Evolutionary conservation across 1,140 invertebrate genomes (phyloP), one percentile per base, ranked within the genome.

Genomic region (Caenorhabditis briggsae): DNA sequence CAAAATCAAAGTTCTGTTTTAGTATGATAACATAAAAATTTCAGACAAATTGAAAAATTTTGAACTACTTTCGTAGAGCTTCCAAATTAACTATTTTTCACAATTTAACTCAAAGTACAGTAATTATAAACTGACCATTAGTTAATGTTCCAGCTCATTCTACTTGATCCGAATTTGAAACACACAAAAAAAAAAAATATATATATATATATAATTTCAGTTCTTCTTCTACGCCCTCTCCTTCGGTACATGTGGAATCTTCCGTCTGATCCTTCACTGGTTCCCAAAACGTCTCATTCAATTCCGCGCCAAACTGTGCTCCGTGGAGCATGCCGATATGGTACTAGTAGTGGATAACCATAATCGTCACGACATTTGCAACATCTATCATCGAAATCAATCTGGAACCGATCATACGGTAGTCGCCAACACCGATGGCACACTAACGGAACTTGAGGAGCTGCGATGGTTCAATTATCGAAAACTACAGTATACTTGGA

Each of bases 211-310:
- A n/a, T n/a, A n/a, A 64, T 64, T 83, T 50, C 61, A 82, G 87
- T 33, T 82, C 16, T 50, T 87, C 43, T 85, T 85, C 43, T 82
- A 74, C 65, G 23, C 87, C 7, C 64, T 88, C n/a, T 88, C 61
- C 9, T 55, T 88, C 33, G 23, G 90, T 18, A 91, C 91, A 5
- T 46, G 87, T 8, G 91, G 91, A 43, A 53, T 90, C 20, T 86
- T 92, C 53, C 89, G 89, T 23, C 86, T 91, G 12, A 12, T 91
- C 78, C 82, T 92, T 12, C 89, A 91, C 64, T 91, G 91, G 91
- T 86, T 89, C 33, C 84, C 89, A n/a, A 53, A 84, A 70, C 89
- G 84, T 82, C 74, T 90, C 23, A 90, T 91, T n/a, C 56, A 55
- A 43, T 89, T 88, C 78, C 85, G 89, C 5, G 64, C 89, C 16